Evolutionary conservation across 2,888 invertebrate genomes (phyloP), one percentile per base, ranked within the genome.

Genomic region (Plusia festucae): DNA sequence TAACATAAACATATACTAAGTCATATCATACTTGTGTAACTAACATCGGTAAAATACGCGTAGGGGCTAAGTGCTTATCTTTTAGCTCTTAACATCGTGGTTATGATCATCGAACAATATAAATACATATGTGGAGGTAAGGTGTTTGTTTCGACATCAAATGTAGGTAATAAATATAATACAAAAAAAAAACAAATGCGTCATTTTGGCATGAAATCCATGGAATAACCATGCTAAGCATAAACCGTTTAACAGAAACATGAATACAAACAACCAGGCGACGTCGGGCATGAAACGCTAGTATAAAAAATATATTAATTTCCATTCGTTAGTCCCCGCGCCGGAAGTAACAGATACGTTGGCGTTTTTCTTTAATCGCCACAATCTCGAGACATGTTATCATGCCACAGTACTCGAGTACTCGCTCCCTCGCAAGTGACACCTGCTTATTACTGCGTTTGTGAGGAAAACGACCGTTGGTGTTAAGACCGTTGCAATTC

Each of bases 301-400:
- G 18, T 16, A 8, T 4, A 46, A 46, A 46, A n/a, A 46, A 18
- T 9, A 46, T 18, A 16, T 18, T 46, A 46, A 46, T 46, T 46
- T 9, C 46, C 22, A 63, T 60, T 53, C 63, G 59, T 9, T n/a
- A 8, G 24, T 44, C 30, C 30, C 40, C 53, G 20, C 27, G n/a
- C 44, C 34, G 57, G 75, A 54, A 54, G 15, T 18, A 32, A 20
- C 30, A 34, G 22, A 51, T 73, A 53, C 51, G 59, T 46, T 40
- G 22, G 34, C 44, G 15, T 74, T 57, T 55, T 68, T 56, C 13
- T 57, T 60, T 57, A 54, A 69, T 64, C 53, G 34, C 51, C 27
- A 18, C 22, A 15, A 18, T 53, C 55, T 53, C 49, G 24, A 51
- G 60, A 60, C 32, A 52, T n/a, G 20, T 53, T 22, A 27, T 16